A percentile compares a stretch with the other conserved stretches of the same genome.
These are phyloP conservation scores for Alosa alosa DNA, from an alignment of 2,113 vertebrate species.

Conservation along the genomic window DNA sequence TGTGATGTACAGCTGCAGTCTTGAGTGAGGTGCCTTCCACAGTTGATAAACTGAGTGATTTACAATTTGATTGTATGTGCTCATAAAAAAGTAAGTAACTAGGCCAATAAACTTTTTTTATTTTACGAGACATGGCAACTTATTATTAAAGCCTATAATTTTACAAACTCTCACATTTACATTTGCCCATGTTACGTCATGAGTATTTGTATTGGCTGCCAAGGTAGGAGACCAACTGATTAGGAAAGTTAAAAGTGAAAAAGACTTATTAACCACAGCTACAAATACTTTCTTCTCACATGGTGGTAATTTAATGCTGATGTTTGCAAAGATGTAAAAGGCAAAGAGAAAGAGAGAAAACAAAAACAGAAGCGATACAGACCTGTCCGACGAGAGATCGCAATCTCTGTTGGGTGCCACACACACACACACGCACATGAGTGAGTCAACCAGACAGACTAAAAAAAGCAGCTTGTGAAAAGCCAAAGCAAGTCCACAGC, in stretches of 20 bases:
- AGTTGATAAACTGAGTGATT: not conserved
- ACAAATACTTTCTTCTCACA: not conserved
- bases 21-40: not conserved
- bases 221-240: not conserved
- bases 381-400: not conserved
- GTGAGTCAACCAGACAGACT: not conserved
- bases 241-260: not conserved
- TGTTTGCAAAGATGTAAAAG: not conserved
- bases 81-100: conserved; percentile 25
- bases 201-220: not conserved
- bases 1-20: not conserved
- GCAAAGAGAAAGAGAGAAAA: not conserved
- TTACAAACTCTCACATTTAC: not conserved
- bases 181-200: not conserved
- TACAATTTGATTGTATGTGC: conserved; percentile 22
- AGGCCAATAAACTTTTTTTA: conserved; percentile 2
- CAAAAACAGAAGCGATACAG: not conserved
- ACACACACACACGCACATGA: not conserved
- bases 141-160: not conserved
- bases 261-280: not conserved
- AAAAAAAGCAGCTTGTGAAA: not conserved
- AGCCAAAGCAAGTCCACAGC: not conserved
- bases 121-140: not conserved
- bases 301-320: not conserved
- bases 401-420: not conserved